Evolutionary conservation across 2,888 invertebrate species (phyloP).

Genomic region (Drosophila vallismaia): DNA sequence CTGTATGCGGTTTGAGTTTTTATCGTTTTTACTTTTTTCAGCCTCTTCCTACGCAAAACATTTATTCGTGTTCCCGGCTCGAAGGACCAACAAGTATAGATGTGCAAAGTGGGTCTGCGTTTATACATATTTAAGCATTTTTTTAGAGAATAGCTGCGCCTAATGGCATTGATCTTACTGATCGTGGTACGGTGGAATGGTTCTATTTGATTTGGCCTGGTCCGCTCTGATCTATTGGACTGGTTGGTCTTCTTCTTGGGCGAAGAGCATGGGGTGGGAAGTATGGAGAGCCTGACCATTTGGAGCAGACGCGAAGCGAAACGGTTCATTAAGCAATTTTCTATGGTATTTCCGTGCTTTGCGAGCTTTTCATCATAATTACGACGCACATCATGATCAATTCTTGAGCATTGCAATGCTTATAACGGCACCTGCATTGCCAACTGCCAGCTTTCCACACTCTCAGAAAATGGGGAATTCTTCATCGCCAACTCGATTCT

Average conservation of each 20-base stretch:
- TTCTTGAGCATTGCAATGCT: slow-evolving; percentile 51
- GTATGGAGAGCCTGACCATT: slow-evolving; percentile 48
- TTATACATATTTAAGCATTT: slow-evolving; percentile 51
- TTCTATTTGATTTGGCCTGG: slow-evolving; percentile 39
- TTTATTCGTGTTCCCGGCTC: slow-evolving; percentile 43
- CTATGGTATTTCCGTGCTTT: slow-evolving; percentile 62
- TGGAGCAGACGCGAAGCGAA: slow-evolving; percentile 64
- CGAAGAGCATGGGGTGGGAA: slow-evolving; percentile 42
- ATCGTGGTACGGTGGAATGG: slow-evolving; percentile 49
- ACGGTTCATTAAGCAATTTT: slow-evolving; percentile 75
- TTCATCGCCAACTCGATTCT: slow-evolving; percentile 24
- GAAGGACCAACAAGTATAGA: slow-evolving; percentile 3
- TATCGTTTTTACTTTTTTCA: slow-evolving; percentile 40
- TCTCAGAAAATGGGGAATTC: slow-evolving; percentile 32
- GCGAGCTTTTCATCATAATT: slow-evolving; percentile 54
- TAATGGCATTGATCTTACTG: slow-evolving; percentile 55
- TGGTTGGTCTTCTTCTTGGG: slow-evolving; percentile 16
- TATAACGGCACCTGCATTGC: slow-evolving; percentile 64
- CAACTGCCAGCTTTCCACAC: slow-evolving; percentile 47
- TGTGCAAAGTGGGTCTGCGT: slow-evolving; percentile 32
- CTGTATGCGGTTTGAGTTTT: slow-evolving; percentile 12
- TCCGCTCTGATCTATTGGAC: slow-evolving; percentile 29
- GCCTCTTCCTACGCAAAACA: slow-evolving; percentile 63
- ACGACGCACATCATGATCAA: slow-evolving; percentile 29
- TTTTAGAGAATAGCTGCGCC: slow-evolving; percentile 30